Conservation (phyloP, 2,888 invertebrate genomes). For the Oscheius sp. region DNA sequence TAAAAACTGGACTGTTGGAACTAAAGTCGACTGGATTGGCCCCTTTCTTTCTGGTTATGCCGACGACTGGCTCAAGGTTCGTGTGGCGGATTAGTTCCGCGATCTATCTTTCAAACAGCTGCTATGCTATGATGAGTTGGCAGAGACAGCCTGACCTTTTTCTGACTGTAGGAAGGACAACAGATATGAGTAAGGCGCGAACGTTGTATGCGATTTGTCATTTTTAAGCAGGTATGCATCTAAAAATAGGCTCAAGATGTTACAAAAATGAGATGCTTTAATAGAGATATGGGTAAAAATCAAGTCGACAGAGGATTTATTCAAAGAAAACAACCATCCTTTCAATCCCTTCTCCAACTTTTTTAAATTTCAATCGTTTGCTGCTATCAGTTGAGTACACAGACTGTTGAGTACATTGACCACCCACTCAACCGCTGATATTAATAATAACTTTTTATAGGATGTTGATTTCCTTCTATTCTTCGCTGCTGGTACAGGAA, state of each 20-base stretch:
- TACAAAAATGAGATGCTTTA: too few relatives aligned
- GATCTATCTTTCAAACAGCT: not conserved
- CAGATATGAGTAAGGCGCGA: too few relatives aligned
- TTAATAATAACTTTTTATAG: slow-evolving; percentile 1
- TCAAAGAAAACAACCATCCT: too few relatives aligned
- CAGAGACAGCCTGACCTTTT: not conserved
- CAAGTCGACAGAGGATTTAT: too few relatives aligned
- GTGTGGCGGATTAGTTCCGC: not conserved
- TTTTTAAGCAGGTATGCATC: too few relatives aligned
- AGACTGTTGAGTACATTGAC: not conserved
- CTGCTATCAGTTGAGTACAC: not conserved
- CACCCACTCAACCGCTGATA: not conserved
- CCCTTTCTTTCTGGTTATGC: slow-evolving; percentile 21
- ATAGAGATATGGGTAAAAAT: too few relatives aligned
- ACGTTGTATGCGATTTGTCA: too few relatives aligned
- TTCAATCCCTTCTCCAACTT: too few relatives aligned
- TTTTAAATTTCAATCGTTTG: not conserved
- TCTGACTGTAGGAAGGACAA: too few relatives aligned
- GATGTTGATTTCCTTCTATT: slow-evolving; percentile 8
- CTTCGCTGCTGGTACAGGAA: slow-evolving; percentile 36
- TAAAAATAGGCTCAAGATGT: too few relatives aligned
- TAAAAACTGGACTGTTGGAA: not conserved
- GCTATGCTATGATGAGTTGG: too few relatives aligned
- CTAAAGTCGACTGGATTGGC: slow-evolving; percentile 24
- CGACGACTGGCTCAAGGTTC: slow-evolving; percentile 20